A percentile compares a stretch with the other conserved stretches of the same genome.
Evolutionary conservation across 1,140 invertebrate genomes (phyloP).

Genomic region (Drusus annulatus): DNA sequence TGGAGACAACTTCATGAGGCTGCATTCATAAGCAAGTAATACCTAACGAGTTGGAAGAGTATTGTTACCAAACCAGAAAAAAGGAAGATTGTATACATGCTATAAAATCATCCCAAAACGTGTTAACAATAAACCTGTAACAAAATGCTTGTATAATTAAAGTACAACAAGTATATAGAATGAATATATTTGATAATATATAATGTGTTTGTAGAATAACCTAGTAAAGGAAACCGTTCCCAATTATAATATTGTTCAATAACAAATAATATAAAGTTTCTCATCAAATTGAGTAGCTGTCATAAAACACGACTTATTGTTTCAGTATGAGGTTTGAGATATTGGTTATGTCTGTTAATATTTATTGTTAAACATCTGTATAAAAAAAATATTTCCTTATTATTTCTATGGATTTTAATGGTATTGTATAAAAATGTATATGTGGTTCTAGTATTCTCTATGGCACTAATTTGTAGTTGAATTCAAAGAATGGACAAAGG

Average conservation of each 20-base stretch:
- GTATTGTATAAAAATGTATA: constrained; percentile 57
- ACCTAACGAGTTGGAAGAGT: too few relatives aligned
- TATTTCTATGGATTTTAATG: constrained; percentile 51
- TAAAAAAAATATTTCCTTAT: constrained; percentile 57
- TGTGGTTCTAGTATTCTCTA: constrained; percentile 52
- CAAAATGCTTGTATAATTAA: constrained; percentile 30
- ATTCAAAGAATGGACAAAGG: constrained; percentile 41
- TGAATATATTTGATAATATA: constrained; percentile 39
- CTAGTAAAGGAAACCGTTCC: constrained; percentile 26
- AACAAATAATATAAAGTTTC: constrained; percentile 35
- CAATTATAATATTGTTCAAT: constrained; percentile 19
- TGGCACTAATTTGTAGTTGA: constrained; percentile 57
- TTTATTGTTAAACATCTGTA: constrained; percentile 55
- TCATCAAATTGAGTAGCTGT: constrained; percentile 46
- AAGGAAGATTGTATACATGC: too few relatives aligned
- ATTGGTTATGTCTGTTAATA: constrained; percentile 52
- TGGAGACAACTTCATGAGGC: too few relatives aligned
- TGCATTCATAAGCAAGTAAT: too few relatives aligned
- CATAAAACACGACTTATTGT: constrained; percentile 56
- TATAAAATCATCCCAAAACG: neutral
- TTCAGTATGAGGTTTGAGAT: constrained; percentile 59
- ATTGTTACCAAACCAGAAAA: too few relatives aligned
- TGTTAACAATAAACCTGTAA: constrained; percentile 42
- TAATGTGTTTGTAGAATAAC: constrained; percentile 36
- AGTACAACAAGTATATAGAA: constrained; percentile 53